These are phyloP conservation scores for Nilaparvata lugens DNA, from an alignment of 1,140 invertebrate species.

Conservation along the genomic window DNA sequence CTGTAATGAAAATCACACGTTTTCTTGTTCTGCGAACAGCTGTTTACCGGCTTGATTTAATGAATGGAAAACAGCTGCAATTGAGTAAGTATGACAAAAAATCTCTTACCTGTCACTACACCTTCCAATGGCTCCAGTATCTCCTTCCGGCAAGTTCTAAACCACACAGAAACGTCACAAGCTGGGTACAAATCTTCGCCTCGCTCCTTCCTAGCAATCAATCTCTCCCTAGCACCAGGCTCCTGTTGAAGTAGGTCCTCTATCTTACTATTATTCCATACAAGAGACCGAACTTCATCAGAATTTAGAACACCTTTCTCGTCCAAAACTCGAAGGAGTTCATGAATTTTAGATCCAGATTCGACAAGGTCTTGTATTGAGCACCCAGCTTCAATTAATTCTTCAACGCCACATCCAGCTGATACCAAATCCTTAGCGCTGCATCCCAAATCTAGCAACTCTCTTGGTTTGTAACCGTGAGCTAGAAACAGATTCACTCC, in stretches of 20 bases:
- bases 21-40: no score
- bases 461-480: not conserved
- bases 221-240: not conserved
- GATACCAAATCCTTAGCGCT: not conserved
- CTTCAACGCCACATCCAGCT: not conserved
- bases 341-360: not conserved
- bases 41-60: no score
- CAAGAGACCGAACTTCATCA: no score
- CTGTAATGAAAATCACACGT: no score
- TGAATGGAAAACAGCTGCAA: no score
- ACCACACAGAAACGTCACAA: not conserved
- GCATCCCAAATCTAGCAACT: not conserved
- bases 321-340: not conserved
- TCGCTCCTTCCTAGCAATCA: not conserved
- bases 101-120: not conserved
- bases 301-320: no score
- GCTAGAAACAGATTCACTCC: not conserved
- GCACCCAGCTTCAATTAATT: not conserved
- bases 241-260: not conserved
- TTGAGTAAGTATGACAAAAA: no score
- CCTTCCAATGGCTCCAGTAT: not conserved
- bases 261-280: not conserved
- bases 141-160: not conserved
- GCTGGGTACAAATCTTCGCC: not conserved
- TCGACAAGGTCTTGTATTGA: not conserved